Evolutionary conservation across 2,797 vertebrate species (phyloP).

Genomic region (Smutsia gigantea): DNA sequence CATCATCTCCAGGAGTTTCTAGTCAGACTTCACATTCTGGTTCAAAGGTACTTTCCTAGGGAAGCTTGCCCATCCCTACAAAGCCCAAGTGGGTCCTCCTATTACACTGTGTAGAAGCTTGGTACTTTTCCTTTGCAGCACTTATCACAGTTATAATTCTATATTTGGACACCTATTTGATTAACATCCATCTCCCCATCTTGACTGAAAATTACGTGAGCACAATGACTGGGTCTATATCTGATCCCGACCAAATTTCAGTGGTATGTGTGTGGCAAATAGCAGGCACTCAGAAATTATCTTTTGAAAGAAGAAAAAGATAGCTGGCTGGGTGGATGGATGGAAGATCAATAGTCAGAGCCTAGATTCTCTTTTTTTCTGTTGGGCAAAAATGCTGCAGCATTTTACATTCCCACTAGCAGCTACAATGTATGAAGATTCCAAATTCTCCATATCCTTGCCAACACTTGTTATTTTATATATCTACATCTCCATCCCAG

Average conservation of each 20-base stretch:
- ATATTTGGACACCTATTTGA: not conserved
- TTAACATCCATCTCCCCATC: not conserved
- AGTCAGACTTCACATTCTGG: not conserved
- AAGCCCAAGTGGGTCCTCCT: not conserved
- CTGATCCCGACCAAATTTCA: not conserved
- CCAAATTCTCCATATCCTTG: not conserved
- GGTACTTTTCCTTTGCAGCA: not conserved
- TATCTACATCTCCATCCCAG: not conserved
- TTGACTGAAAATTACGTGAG: not conserved
- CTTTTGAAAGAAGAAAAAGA: not conserved
- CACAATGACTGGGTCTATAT: not conserved
- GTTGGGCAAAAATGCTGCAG: not conserved
- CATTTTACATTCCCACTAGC: not conserved
- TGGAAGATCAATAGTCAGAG: not conserved
- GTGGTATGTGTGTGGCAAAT: not conserved
- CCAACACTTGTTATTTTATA: not conserved
- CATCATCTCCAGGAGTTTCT: not conserved
- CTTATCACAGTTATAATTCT: not conserved
- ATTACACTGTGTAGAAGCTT: rapidly evolving
- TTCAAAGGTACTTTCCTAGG: not conserved
- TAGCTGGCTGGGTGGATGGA: not conserved
- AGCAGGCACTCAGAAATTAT: not conserved
- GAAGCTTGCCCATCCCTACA: not conserved
- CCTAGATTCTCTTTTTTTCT: not conserved
- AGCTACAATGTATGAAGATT: too few relatives aligned